Base-by-base conservation (phyloP, 2,113 vertebrate genomes). In the Thomomys bottae region DNA sequence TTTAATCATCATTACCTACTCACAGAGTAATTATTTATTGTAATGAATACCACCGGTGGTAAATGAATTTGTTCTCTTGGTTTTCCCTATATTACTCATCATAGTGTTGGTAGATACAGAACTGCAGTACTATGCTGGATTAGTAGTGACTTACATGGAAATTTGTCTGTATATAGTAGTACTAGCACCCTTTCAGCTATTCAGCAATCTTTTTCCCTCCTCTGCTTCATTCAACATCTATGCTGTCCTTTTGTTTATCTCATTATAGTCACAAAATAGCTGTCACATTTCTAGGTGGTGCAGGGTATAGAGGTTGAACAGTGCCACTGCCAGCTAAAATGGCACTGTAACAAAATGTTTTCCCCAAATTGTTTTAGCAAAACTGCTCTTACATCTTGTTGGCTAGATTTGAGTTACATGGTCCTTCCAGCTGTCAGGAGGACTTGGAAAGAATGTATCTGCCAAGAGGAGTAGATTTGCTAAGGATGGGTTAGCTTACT, bases 361-460 rank as follows among this genome's bases (percentile, higher is more conserved):
- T 85, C 12, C 61, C 36, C 40, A 32, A 66, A 80, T 38, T 89
- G 61, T 30, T 9, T 67, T 61, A 79, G n/a, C 9, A 75, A 34
- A 83, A n/a, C 7, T 77, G 38, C 77, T 34, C 63, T 86, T 91
- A 28, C 28, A 45, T 84, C 17, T 88, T n/a, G 45, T 54, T 93
- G 87, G 68, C 61, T 30, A n/a, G 8, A 82, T 38, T 5, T 87
- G 17, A 66, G 78, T 45, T 21, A 11, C 23, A 3, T 18, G 61
- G 32, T 93, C 28, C 71, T n/a, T 30, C 12, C 34, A 76, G 6
- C 72, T 94, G 26, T 93, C 66, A 40, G 10, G n/a, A 93, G n/a
- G 57, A 49, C 12, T 57, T 2, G 72, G 70, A 49, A 88, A 80
- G 15, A 32, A 84, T 64, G 15, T 49, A 28, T 89, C 64, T 81